Evolutionary conservation across 2,888 invertebrate species (phyloP).

Genomic region (Eupithecia insigniata): DNA sequence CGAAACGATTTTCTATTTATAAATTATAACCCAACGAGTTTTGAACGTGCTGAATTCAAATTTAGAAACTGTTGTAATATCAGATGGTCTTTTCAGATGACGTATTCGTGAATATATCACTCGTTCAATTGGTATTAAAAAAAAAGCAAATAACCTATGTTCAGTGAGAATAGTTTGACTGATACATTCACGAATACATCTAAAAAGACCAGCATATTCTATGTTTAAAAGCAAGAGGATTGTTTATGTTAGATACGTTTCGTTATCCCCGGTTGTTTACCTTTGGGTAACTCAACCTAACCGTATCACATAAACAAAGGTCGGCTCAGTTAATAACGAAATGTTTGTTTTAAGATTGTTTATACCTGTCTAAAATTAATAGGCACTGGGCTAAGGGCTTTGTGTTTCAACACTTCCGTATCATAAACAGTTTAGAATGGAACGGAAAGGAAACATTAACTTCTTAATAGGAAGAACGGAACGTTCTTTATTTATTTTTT

Average conservation of each 20-base stretch:
- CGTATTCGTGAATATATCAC: no score
- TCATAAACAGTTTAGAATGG: constrained; percentile 30
- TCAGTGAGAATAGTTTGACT: no score
- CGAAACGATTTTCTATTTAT: constrained; percentile 7
- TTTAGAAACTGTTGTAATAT: neutral
- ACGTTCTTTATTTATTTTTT: constrained; percentile 2
- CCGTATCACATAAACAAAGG: constrained; percentile 38
- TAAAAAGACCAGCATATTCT: no score
- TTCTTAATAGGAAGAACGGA: neutral
- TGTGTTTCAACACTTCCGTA: constrained; percentile 41
- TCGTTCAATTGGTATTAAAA: no score
- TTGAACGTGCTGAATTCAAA: neutral
- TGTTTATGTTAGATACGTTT: constrained; percentile 34
- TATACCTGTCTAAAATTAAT: constrained; percentile 34
- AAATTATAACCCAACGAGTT: neutral
- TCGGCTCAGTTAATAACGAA: constrained; percentile 36
- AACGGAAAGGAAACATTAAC: constrained; percentile 24
- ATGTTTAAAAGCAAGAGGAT: constrained; percentile 17
- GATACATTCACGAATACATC: no score
- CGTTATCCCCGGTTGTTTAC: constrained; percentile 39
- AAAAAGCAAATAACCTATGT: no score
- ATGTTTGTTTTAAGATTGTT: constrained; percentile 40
- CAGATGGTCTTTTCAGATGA: no score
- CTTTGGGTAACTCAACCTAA: constrained; percentile 33
- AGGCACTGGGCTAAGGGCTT: constrained; percentile 35